These are phyloP conservation scores for Daktulosphaira vitifoliae DNA, from an alignment of 1,140 invertebrate genomes.

Conservation along the genomic window DNA sequence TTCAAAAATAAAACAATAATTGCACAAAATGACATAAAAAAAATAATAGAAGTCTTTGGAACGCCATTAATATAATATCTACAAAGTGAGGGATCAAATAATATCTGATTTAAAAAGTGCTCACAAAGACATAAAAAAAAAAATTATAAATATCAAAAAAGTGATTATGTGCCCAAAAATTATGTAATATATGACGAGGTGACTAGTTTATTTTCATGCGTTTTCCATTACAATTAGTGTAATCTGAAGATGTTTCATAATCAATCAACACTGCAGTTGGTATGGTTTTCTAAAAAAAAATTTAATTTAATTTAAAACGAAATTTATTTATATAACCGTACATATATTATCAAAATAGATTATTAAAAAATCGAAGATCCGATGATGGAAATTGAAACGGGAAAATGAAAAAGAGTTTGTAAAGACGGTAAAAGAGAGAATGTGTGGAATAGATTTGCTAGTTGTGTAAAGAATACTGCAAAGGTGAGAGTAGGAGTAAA, in stretches of 20 bases:
- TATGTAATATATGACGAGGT: background rate
- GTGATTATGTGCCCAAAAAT: constrained; percentile 28
- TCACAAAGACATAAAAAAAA: constrained; percentile 19
- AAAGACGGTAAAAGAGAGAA: too few relatives aligned
- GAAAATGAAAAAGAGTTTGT: too few relatives aligned
- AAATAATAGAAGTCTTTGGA: constrained; percentile 11
- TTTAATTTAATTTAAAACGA: background rate
- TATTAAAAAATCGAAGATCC: background rate
- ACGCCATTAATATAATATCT: constrained; percentile 21
- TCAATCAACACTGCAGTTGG: constrained; percentile 14
- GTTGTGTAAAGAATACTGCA: too few relatives aligned
- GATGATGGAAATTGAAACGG: too few relatives aligned
- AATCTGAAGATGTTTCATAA: constrained; percentile 1
- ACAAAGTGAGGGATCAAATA: constrained; percentile 18
- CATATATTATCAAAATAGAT: background rate
- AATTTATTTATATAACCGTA: too few relatives aligned
- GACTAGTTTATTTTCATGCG: constrained; percentile 31
- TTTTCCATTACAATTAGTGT: constrained; percentile 23
- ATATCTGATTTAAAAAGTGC: constrained; percentile 4
- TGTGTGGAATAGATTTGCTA: too few relatives aligned
- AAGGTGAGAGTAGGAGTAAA: too few relatives aligned
- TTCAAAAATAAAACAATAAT: constrained; percentile 29
- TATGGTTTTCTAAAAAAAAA: constrained; percentile 23
- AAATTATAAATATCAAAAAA: constrained; percentile 5
- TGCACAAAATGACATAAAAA: constrained; percentile 26